Percentiles rank a stretch among this genome's conserved stretches.
phyloP scores from a whole-genome alignment of 2,888 invertebrate genomes.

The Helicoverpa assulta region DNA sequence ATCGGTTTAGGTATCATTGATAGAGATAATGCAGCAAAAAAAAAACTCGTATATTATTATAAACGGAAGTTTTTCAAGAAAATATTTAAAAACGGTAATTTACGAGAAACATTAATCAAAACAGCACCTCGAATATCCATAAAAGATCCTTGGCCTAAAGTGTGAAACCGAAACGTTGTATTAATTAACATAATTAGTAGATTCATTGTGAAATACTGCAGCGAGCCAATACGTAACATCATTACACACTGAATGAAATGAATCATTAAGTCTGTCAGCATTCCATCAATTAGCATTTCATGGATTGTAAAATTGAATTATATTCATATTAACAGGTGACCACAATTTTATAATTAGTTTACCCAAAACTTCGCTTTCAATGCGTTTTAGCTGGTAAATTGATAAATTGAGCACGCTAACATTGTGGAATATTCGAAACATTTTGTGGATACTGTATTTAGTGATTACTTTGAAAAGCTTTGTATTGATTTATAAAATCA shows the following conservation, averaged over 20 bases:
- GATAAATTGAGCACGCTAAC: constrained; percentile 39
- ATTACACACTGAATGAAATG: constrained; percentile 75
- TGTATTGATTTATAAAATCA: constrained; percentile 3
- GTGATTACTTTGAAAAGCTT: no score
- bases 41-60: no score
- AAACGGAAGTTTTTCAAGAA: neutral
- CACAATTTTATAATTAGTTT: constrained; percentile 59
- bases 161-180: constrained; percentile 24
- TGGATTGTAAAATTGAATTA: constrained; percentile 60
- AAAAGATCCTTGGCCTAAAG: constrained; percentile 9
- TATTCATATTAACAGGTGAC: constrained; percentile 51
- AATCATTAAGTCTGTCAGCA: constrained; percentile 73
- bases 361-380: constrained; percentile 50
- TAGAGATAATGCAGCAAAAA: no score
- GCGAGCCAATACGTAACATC: constrained; percentile 71
- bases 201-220: constrained; percentile 53
- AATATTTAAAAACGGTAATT: neutral
- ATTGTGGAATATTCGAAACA: constrained; percentile 33
- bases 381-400: constrained; percentile 45
- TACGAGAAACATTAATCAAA: neutral
- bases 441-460: constrained; percentile 38
- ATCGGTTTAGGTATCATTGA: no score
- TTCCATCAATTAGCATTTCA: constrained; percentile 77
- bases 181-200: constrained; percentile 52
- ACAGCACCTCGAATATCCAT: neutral